Evolutionary conservation across 1,140 invertebrate genomes (phyloP), one percentile per base, ranked within the genome.

Genomic region (Ericerus pela): DNA sequence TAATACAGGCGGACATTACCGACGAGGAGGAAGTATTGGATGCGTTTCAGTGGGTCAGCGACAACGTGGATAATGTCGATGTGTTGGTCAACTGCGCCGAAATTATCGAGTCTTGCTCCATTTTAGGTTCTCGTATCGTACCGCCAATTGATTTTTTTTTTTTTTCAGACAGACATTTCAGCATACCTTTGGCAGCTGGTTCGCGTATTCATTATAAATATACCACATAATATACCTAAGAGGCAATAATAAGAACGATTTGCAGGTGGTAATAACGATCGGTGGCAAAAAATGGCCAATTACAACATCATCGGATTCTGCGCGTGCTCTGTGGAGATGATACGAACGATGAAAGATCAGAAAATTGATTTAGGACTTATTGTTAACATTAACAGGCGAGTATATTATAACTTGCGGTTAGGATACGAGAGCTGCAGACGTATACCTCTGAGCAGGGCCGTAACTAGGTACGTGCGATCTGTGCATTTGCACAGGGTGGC

Each of bases 1-100:
- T 76, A 0, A 53, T 75, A 11, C 64, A 75, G 58, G 81, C 78
- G 61, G 84, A 88, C 65, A 64, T 88, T 1, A 69, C 70, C 1
- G 76, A 78, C n/a, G 75, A 78, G 62, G 71, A 76, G 1, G 78
- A 84, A 0, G 76, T 88, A 31, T 62, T 76, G 11, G 67, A 69
- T n/a, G 75, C 81, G 37, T 88, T 88, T 63, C 64, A 75, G 54
- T 77, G 74, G 73, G 73, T 79, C 14, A 72, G 76, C 37, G 65
- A 73, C 10, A 73, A 74, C 1, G 67, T 79, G 28, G 81, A 79
- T 2, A 76, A 77, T n/a, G 70, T 84, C 1, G 77, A 85, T 63
- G 69, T 88, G 1, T 69, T 85, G 37, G 70, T 88, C 27, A 88
- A 88, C 63, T 85, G 83, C 64, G 84, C 85, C 2, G 85, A 60